Evolutionary conservation across 37 sponge, comb jelly and placozoan genomes (phyloP), one percentile per base, ranked within the genome.

Genomic region (Aphrocallistes beatrix): DNA sequence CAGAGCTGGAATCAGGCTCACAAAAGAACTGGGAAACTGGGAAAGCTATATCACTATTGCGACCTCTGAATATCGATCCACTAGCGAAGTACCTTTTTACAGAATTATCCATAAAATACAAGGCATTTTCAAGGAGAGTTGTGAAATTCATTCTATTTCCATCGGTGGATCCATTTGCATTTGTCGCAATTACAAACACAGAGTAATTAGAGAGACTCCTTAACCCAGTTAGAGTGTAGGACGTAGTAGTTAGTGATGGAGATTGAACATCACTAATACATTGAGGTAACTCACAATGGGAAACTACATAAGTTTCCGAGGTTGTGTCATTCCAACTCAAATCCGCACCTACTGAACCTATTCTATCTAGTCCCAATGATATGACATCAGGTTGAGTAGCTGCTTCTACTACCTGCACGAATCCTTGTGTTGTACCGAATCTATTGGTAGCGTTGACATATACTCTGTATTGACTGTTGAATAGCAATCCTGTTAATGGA

Each of bases 31-130:
- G 32, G 1, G 10, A 6, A 28, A 60, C 21, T 3, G 34, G 17
- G 21, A 60, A 60, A 21, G 34, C 25, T 21, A 60, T 13, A 47
- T 47, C 49, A 19, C 25, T 13, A 60, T 60, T 6, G 3, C 75
- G 28, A 32, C 75, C 75, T 60, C 75, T 60, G 75, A 60, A 60
- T 60, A 60, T 28, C 17, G 75, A 60, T 60, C 75, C 75, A 60
- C 75, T 60, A 60, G 75, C 75, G 75, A 60, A 60, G 21, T 60
- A 60, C 3, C 28, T 60, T 60, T 60, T 60, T 32, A 6, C n/a
- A n/a, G n/a, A n/a, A n/a, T n/a, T n/a, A 13, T 60, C 75, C 6
- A 25, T 25, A 60, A 60, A 60, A 30, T 60, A 60, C 75, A 60
- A 28, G 21, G 75, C 34, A 19, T 30, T 60, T 21, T 60, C 75